Evolutionary conservation across 2,797 vertebrate species (phyloP).

Genomic region (Lepus oiostolus): DNA sequence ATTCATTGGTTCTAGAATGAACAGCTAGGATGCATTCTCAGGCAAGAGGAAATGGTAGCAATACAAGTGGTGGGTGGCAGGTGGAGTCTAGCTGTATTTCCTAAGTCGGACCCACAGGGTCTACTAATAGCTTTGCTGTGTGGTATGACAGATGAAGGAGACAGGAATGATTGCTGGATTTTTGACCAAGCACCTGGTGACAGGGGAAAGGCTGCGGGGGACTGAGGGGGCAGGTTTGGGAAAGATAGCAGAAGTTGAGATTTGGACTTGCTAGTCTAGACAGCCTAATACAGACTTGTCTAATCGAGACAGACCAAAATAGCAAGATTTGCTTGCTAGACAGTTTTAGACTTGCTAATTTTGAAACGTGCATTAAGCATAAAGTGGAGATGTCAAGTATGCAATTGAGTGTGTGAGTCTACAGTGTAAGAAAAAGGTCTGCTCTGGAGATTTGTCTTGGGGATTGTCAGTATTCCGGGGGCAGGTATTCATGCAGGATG

Average conservation of each 20-base stretch:
- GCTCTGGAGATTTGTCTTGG: not conserved
- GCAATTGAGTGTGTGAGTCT: slow-evolving; percentile 4
- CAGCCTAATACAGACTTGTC: slow-evolving; percentile 53
- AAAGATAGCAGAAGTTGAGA: not conserved
- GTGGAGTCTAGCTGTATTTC: not conserved
- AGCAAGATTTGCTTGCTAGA: slow-evolving; percentile 27
- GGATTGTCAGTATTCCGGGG: not conserved
- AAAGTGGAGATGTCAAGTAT: slow-evolving; percentile 34
- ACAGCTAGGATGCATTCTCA: not conserved
- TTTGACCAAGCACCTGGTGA: not conserved
- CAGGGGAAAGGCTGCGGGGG: not conserved
- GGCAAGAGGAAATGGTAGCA: not conserved
- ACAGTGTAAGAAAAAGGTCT: slow-evolving; percentile 6
- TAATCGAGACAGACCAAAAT: slow-evolving; percentile 22
- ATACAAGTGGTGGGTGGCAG: not conserved
- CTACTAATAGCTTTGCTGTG: not conserved
- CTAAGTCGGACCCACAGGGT: not conserved
- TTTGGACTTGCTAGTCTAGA: slow-evolving; percentile 62
- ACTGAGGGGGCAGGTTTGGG: not conserved
- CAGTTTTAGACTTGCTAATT: slow-evolving; percentile 61
- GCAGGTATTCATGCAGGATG: not conserved
- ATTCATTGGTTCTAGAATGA: not conserved
- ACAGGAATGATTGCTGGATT: not conserved
- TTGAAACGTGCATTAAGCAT: not conserved
- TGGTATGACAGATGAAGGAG: not conserved